Evolutionary conservation across 2,797 vertebrate genomes (phyloP).

Genomic region (Eupleurogrammus muticus): DNA sequence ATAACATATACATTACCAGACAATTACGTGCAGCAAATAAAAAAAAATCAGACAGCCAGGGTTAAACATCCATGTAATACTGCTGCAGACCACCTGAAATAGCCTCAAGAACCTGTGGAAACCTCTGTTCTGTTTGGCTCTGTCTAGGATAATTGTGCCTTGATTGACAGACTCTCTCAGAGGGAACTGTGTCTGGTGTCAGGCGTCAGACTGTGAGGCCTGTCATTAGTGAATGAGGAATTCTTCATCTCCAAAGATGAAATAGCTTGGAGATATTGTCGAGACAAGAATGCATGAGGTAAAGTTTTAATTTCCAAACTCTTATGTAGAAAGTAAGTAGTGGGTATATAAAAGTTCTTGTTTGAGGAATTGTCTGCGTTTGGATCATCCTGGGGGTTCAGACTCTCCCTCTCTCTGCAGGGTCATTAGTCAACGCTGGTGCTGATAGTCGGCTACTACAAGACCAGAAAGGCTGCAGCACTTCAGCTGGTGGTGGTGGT

Average conservation of each 20-base stretch:
- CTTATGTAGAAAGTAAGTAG: conserved; percentile 10
- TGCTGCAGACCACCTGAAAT: neutral
- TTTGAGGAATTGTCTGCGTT: conserved; percentile 24
- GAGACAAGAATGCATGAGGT: neutral
- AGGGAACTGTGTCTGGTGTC: conserved; percentile 6
- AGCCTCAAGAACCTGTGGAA: neutral
- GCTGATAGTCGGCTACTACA: too few species aligned
- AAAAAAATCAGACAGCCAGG: neutral
- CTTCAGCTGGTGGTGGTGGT: too few species aligned
- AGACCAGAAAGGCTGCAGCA: too few species aligned
- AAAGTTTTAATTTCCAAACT: conserved; percentile 19
- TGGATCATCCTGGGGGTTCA: conserved; percentile 34
- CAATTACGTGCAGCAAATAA: neutral
- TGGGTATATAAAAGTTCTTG: conserved; percentile 15
- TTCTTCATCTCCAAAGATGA: neutral
- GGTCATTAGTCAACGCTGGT: neutral
- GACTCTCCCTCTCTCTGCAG: conserved; percentile 7
- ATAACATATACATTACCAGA: neutral
- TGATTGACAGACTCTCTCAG: conserved; percentile 33
- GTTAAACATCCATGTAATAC: neutral
- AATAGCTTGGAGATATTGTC: conserved; percentile 9
- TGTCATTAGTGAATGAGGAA: conserved; percentile 7
- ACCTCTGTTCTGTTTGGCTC: neutral
- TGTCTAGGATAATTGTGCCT: conserved; percentile 12
- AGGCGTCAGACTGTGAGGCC: neutral